Base-by-base conservation (phyloP, 2,797 vertebrate species). In the Channa striata region DNA sequence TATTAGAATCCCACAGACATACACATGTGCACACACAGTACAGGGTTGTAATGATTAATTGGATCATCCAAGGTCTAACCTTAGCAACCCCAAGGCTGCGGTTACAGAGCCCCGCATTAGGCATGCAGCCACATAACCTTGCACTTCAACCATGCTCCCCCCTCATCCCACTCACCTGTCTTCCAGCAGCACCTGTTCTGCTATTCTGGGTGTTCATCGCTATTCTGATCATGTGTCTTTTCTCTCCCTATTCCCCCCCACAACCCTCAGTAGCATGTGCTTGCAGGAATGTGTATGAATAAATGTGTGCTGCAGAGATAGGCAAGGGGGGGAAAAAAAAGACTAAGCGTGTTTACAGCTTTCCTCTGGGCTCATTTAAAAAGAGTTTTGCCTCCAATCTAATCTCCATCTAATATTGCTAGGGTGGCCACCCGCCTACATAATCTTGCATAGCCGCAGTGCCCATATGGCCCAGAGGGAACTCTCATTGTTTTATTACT, bases 381-480 rank as follows among this genome's bases (percentile, higher is more conserved):
- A 68, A 56, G 74, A 78, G 78, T 92, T 91, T 89, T 69, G 60
- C 74, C 61, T 92, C 79, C 64, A 78, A 90, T 91, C 85, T 91
- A 88, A 92, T 93, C 89, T 92, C 82, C 82, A 89, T 92, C 86
- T 90, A 87, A 91, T 89, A 88, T 81, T 80, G 68, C 73, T 67
- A 53, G 44, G 48, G 77, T 84, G 81, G 86, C 86, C 37, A 21
- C 63, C 74, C 61, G 53, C 86, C 82, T 85, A 82, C 88, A 82
- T 85, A 81, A 90, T 87, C 70, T 83, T 75, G 69, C 80, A 78
- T 76, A 62, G 77, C 80, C 81, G 70, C 81, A 75, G 73, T 78
- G 72, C 76, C 83, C 74, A 72, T 72, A 68, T 79, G 72, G 83
- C 85, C 87, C 58, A 81, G 72, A 86, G 89, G 87, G 82, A 88